phyloP scores from a whole-genome alignment of 1,140 invertebrate species.

The Hylaeus anthracinus region DNA sequence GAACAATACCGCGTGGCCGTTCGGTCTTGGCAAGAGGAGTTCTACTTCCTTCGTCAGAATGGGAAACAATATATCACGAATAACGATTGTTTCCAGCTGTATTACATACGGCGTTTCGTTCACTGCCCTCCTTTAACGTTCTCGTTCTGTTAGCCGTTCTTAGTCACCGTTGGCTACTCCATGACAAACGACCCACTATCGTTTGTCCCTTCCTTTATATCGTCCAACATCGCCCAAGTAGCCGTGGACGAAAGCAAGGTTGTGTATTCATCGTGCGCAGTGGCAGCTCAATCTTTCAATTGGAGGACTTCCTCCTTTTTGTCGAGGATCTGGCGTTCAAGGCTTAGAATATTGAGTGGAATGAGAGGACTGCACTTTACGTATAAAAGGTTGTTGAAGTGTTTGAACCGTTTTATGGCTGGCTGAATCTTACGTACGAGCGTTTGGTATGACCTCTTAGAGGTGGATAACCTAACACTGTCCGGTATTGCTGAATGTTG shows the following conservation, averaged over 20 bases:
- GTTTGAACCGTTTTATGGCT: too few relatives aligned
- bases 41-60: constrained; percentile 28
- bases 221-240: constrained; percentile 1
- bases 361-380: not conserved
- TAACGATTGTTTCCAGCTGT: constrained; percentile 50
- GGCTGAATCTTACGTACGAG: too few relatives aligned
- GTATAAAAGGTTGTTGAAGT: too few relatives aligned
- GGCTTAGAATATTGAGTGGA: not conserved
- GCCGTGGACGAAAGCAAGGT: not conserved
- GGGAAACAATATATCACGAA: constrained; percentile 53
- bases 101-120: constrained; percentile 54
- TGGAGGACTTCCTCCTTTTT: not conserved
- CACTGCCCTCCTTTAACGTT: constrained; percentile 11
- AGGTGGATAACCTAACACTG: too few relatives aligned
- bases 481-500: too few relatives aligned
- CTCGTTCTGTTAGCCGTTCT: constrained; percentile 18
- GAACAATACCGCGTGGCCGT: constrained; percentile 24
- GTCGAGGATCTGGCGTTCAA: not conserved
- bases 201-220: not conserved
- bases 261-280: not conserved
- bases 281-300: not conserved
- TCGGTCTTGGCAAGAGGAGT: not conserved
- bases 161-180: not conserved
- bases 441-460: too few relatives aligned
- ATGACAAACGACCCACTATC: constrained; percentile 11